Base-by-base conservation (phyloP, 2,113 vertebrate species). In the Solea senegalensis region DNA sequence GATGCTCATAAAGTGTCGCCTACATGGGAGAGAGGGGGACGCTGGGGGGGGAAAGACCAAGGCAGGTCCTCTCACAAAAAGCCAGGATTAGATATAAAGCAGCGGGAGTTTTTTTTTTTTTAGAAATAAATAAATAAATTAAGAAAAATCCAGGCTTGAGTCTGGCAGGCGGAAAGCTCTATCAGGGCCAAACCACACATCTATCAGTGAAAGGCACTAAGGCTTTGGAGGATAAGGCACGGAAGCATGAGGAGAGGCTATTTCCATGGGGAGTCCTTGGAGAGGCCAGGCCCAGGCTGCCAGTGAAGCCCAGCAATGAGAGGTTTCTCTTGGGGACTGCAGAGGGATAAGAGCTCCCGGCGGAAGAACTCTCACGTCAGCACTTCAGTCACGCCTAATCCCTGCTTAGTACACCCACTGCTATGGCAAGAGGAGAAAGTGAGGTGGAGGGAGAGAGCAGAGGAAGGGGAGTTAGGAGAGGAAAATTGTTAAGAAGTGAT, bases 311-410 rank as follows among this genome's bases (percentile, higher is more conserved):
- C 86, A 75, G 89, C 82, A 86, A 79, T 86, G 84, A 87, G 86
- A 84, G 87, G 81, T 85, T 88, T 91, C 89, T 91, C 89, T 86
- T 78, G 86, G 88, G 90, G 84, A 88, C 86, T 53, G 87, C 78
- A 69, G 82, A 83, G 89, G 89, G 88, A 91, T 91, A 89, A 89
- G 75, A 88, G 84, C 81, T 76, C 85, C 83, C 80, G 67, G 72
- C 39, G 81, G 87, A 89, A 90, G 88, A 90, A 90, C 87, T 87
- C 82, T 88, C 88, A 87, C 74, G 83, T 91, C 91, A 92, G 85
- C 91, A 88, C 89, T 93, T 91, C 90, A 94, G 92, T 92, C 91
- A 90, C 52, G 76, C 84, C 88, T 93, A 93, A 94, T 93, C 91
- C 92, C 89, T 81, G 85, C 90, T 94, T 93, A 93, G 86, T 91